Evolutionary conservation across 1,140 invertebrate genomes (phyloP).

Genomic region (Ditylenchus dipsaci): DNA sequence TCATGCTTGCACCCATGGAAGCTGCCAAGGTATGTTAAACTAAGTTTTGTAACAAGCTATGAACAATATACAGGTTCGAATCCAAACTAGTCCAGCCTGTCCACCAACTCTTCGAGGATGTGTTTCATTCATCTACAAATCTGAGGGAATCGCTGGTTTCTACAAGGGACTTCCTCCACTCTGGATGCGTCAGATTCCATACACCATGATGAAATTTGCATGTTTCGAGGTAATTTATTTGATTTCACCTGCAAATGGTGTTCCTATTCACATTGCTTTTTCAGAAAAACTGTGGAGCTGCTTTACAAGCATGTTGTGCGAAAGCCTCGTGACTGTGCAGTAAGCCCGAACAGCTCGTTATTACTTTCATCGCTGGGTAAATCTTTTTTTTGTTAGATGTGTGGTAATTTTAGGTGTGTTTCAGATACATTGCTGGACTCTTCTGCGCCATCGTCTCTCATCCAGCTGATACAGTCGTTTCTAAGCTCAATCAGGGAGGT

Average conservation of each 20-base stretch:
- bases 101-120: conserved; percentile 81
- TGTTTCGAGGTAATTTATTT: conserved; percentile 74
- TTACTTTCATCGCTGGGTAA: background rate
- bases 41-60: background rate
- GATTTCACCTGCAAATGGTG: background rate
- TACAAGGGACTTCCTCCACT: conserved; percentile 74
- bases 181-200: conserved; percentile 95
- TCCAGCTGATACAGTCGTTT: conserved; percentile 96
- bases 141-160: conserved; percentile 64
- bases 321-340: conserved; percentile 84
- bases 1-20: conserved; percentile 93
- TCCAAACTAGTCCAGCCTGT: conserved; percentile 93
- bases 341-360: conserved; percentile 70
- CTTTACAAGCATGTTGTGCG: conserved; percentile 85
- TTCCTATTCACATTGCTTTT: conserved; percentile 2
- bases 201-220: conserved; percentile 99
- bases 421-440: conserved; percentile 97
- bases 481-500: conserved; percentile 92
- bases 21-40: conserved; percentile 70
- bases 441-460: conserved; percentile 99
- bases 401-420: conserved; percentile 85
- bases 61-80: conserved; percentile 65
- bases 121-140: conserved; percentile 71
- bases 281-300: conserved; percentile 79
- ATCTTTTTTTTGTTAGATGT: background rate